A percentile compares a stretch with the other conserved stretches of the same genome.
Conservation (phyloP, 37 sponge, comb jelly and placozoan species). For the Theonella swinhoei region DNA sequence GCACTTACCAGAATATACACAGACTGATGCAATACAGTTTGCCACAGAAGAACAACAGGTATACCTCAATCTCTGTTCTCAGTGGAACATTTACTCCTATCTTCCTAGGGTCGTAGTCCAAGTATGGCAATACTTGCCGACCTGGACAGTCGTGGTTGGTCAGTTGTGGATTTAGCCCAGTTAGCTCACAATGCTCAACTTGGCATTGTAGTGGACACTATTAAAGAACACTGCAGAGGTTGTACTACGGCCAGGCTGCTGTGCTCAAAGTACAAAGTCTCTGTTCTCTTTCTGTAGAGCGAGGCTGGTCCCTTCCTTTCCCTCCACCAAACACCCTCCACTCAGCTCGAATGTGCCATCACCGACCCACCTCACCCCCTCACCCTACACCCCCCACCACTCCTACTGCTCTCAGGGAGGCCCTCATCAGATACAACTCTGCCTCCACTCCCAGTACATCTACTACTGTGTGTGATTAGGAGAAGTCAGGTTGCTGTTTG, state of each 20-base stretch:
- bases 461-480: too few species aligned
- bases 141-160: constrained; percentile 34
- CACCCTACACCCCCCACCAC: not conserved
- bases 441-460: not conserved
- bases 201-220: constrained; percentile 3
- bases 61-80: not conserved
- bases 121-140: constrained; percentile 27
- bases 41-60: constrained; percentile 15
- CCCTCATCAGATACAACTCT: not conserved
- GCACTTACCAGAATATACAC: constrained; percentile 30
- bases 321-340: not conserved
- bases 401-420: not conserved
- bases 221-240: constrained; percentile 29
- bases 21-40: constrained; percentile 19
- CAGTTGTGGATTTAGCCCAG: constrained; percentile 12
- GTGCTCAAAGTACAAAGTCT: not conserved
- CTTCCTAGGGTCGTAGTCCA: constrained; percentile 40
- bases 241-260: not conserved
- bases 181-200: constrained; percentile 24
- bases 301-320: not conserved
- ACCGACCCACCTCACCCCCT: not conserved
- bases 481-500: not conserved
- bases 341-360: not conserved
- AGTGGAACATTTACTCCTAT: not conserved
- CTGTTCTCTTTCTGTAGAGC: not conserved